Evolutionary conservation across 2,797 vertebrate genomes (phyloP).

Genomic region (Lophotriccus pileatus): DNA sequence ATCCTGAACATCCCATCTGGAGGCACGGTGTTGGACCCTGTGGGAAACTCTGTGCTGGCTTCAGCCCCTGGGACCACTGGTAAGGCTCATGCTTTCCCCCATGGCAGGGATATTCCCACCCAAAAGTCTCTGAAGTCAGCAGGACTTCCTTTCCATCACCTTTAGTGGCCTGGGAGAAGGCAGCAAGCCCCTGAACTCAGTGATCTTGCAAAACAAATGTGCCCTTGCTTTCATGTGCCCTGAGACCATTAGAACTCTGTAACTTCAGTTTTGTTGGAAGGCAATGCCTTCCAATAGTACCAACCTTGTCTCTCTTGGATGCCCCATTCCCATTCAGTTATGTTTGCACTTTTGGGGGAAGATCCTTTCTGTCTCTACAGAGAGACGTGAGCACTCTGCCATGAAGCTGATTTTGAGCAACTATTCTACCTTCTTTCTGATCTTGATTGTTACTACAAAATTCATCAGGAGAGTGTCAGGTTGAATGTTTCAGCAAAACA

Average conservation of each 20-base stretch:
- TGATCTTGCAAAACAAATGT: neutral
- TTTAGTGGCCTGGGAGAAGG: neutral
- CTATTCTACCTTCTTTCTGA: neutral
- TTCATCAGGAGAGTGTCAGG: neutral
- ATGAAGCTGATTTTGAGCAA: neutral
- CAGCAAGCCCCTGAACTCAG: neutral
- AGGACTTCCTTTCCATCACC: neutral
- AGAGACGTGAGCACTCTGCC: neutral
- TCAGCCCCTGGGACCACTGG: neutral
- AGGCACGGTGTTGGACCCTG: neutral
- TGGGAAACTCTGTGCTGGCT: neutral
- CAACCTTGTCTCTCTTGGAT: neutral
- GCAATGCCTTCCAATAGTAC: neutral
- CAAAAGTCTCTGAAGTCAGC: neutral
- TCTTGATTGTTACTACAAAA: neutral
- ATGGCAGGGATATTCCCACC: fast-evolving
- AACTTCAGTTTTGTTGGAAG: neutral
- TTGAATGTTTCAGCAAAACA: slow-evolving; percentile 23
- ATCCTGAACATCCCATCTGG: neutral
- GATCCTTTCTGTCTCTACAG: neutral
- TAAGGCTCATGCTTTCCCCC: neutral
- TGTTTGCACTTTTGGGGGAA: neutral
- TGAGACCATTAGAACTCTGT: neutral
- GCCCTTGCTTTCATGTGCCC: neutral
- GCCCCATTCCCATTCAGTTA: neutral